phyloP scores from a whole-genome alignment of 2,797 vertebrate species.

The Cirrhinus mrigala region DNA sequence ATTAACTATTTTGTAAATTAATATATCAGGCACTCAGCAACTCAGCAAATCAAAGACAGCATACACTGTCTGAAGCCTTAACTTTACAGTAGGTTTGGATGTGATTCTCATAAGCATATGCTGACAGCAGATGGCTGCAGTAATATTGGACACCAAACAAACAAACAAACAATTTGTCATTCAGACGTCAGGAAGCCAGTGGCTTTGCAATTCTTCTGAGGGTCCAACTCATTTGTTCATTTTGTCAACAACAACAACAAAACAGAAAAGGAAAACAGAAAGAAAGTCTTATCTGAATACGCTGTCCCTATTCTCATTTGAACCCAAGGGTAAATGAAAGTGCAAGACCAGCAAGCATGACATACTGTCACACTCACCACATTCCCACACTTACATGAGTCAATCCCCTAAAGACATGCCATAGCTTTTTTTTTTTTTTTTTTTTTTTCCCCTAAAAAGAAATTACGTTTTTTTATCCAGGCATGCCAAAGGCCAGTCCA shows the following conservation, averaged over 20 bases:
- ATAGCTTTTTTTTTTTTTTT: neutral
- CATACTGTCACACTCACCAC: neutral
- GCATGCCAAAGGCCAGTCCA: constrained; percentile 5
- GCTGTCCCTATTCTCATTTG: neutral
- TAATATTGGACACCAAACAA: constrained; percentile 22
- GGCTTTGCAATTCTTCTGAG: constrained; percentile 11
- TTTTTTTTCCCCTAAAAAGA: neutral
- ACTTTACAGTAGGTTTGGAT: constrained; percentile 11
- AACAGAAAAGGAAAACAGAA: neutral
- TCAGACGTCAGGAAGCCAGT: constrained; percentile 25
- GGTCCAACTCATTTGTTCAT: neutral
- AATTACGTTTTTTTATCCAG: neutral
- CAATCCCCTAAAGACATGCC: neutral
- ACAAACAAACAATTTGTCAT: constrained; percentile 28
- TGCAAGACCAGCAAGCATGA: constrained; percentile 6
- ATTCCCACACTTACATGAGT: neutral
- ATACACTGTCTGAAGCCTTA: neutral
- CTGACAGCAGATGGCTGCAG: constrained; percentile 22
- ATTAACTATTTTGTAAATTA: neutral
- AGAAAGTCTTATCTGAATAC: neutral
- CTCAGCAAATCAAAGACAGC: neutral
- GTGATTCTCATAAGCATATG: constrained; percentile 10
- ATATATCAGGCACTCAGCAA: neutral
- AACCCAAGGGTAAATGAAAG: constrained; percentile 30
- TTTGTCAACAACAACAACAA: neutral